Evolutionary conservation across 1,140 invertebrate species (phyloP), one percentile per base, ranked within the genome.

Genomic region (Aphaenogaster rudis): DNA sequence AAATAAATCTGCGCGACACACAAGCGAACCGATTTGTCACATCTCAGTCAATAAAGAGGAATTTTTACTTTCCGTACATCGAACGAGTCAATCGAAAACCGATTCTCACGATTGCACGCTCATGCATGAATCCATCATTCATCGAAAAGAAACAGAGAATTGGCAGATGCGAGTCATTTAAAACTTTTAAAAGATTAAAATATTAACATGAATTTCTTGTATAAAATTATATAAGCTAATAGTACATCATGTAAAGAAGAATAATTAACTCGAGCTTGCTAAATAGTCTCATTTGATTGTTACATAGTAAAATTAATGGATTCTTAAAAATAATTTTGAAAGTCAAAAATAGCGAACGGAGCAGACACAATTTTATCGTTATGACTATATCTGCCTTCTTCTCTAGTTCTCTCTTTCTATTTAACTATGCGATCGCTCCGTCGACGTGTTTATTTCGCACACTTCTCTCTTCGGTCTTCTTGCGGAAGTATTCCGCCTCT

Each of bases 21-120:
- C 42, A 48, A 52, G 33, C 64, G 67, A 74, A 69, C 11, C 69
- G 78, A 69, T 89, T 54, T 90, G 88, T 90, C 67, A 82, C 72
- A 86, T 54, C 48, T 66, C 59, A 81, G 77, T 72, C 71, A 90
- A 90, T 90, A 90, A 90, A 90, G 77, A 71, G 52, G 61, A 72
- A 61, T 45, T 86, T 88, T 89, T 89, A 81, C 84, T 89, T 84
- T 76, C 54, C n/a, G 69, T 84, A 84, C 42, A 39, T 61, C 80
- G 69, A 28, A 84, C 69, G 54, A 76, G 54, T 76, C 28, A 74
- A 84, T 84, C 80, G 69, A 84, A 84, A 84, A 74, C 69, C 80
- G 80, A 84, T 84, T 84, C 80, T 84, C 45, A 74, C 69, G 69
- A 84, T 76, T 84, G 80, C 80, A 84, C 80, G 69, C 36, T 76